Evolutionary conservation across 1,140 invertebrate species (phyloP).

Genomic region (Lepidotrigona ventralis): DNA sequence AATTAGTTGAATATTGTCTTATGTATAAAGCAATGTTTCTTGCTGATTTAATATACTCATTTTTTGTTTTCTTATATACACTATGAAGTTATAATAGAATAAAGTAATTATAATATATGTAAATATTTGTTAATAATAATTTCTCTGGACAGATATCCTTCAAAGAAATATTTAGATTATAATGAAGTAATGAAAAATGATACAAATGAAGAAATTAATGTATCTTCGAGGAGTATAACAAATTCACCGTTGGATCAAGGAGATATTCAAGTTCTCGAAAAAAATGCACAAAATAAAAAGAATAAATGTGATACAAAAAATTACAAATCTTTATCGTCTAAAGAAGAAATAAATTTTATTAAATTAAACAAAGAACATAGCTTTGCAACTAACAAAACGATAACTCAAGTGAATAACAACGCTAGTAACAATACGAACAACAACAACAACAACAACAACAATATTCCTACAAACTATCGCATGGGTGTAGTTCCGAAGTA

Average conservation of each 20-base stretch:
- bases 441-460: background rate
- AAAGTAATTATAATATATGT: background rate
- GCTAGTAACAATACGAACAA: conserved; percentile 8
- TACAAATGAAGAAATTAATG: conserved; percentile 23
- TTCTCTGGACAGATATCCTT: conserved; percentile 50
- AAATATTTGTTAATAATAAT: conserved; percentile 4
- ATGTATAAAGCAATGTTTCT: too few species aligned
- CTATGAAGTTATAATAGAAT: background rate
- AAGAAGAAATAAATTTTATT: conserved; percentile 55
- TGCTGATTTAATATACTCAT: background rate
- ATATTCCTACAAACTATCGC: conserved; percentile 68
- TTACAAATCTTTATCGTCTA: conserved; percentile 7
- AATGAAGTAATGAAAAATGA: conserved; percentile 27
- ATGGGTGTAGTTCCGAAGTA: conserved; percentile 79
- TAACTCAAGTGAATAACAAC: conserved; percentile 59
- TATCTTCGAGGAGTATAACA: conserved; percentile 6
- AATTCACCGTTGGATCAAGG: conserved; percentile 51
- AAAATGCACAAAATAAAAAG: conserved; percentile 8
- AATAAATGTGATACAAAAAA: conserved; percentile 35
- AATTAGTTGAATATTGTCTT: too few species aligned
- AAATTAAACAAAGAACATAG: conserved; percentile 65
- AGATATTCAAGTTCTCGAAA: conserved; percentile 30
- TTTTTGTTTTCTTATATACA: background rate
- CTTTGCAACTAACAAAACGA: conserved; percentile 63
- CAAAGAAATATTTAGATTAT: conserved; percentile 33